Evolutionary conservation across 1,140 invertebrate genomes (phyloP).

Genomic region (Leptestheria dahalacensis): DNA sequence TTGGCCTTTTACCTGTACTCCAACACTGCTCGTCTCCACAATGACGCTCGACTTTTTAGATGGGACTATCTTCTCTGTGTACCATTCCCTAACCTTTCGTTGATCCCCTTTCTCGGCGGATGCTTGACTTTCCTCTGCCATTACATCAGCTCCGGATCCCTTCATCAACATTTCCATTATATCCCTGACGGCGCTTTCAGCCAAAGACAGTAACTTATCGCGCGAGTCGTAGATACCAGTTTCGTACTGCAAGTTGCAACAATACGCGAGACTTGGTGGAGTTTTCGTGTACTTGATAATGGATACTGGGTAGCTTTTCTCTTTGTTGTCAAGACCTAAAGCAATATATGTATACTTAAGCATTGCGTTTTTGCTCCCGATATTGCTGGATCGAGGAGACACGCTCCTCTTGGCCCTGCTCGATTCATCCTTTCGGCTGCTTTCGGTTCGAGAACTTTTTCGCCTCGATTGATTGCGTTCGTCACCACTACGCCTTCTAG

Average conservation of each 20-base stretch:
- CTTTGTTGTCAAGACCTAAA: neutral
- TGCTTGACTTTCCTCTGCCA: too few species aligned
- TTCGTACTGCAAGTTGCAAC: neutral
- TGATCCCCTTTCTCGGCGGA: too few species aligned
- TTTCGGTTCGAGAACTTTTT: too few species aligned
- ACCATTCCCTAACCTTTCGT: too few species aligned
- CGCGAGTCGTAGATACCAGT: neutral
- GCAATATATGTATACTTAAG: conserved; percentile 7
- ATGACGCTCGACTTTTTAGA: too few species aligned
- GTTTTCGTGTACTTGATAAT: conserved; percentile 5
- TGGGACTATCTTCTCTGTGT: too few species aligned
- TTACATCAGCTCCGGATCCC: neutral
- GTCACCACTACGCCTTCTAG: too few species aligned
- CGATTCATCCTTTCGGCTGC: too few species aligned
- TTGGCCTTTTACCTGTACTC: neutral
- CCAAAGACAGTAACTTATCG: neutral
- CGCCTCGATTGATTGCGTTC: too few species aligned
- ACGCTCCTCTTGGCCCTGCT: too few species aligned
- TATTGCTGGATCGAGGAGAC: too few species aligned
- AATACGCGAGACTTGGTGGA: neutral
- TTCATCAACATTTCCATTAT: neutral
- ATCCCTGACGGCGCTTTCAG: neutral
- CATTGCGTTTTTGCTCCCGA: conserved; percentile 1
- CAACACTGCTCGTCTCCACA: neutral
- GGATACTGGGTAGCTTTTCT: neutral